These are phyloP conservation scores for Meloe dianella DNA, from an alignment of 2,888 invertebrate genomes.

Conservation along the genomic window DNA sequence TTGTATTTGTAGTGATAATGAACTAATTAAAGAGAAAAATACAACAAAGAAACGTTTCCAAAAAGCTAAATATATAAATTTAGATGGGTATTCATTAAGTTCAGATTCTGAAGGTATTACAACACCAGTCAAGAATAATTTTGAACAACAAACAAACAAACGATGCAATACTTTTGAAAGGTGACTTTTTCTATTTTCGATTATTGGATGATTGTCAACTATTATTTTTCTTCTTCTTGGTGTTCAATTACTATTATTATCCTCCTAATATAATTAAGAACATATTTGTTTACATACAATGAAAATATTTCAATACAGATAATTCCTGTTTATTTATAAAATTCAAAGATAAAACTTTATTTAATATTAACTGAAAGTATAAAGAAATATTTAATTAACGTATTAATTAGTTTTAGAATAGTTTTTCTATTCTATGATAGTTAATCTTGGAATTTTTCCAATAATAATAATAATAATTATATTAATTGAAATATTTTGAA, in stretches of 20 bases:
- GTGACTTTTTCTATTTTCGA: constrained; percentile 55
- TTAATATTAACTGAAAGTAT: neutral
- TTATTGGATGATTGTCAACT: neutral
- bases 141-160: constrained; percentile 48
- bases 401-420: neutral
- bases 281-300: neutral
- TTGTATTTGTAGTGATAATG: constrained; percentile 53
- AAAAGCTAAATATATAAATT: constrained; percentile 36
- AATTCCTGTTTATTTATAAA: constrained; percentile 1
- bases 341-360: neutral
- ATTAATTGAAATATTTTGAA: neutral
- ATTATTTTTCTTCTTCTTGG: too few species aligned
- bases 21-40: constrained; percentile 37
- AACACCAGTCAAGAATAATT: constrained; percentile 67
- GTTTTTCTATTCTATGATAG: neutral
- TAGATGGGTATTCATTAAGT: constrained; percentile 66
- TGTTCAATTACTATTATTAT: too few species aligned
- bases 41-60: constrained; percentile 43
- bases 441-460: neutral
- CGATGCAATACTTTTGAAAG: constrained; percentile 63
- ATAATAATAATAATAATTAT: neutral
- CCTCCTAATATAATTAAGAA: neutral
- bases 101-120: constrained; percentile 77
- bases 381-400: neutral
- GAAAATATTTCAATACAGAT: constrained; percentile 4